A percentile compares a stretch with the other conserved stretches of the same genome.
phyloP scores from a whole-genome alignment of 2,113 vertebrate species.

The Mormyrus lacerda region DNA sequence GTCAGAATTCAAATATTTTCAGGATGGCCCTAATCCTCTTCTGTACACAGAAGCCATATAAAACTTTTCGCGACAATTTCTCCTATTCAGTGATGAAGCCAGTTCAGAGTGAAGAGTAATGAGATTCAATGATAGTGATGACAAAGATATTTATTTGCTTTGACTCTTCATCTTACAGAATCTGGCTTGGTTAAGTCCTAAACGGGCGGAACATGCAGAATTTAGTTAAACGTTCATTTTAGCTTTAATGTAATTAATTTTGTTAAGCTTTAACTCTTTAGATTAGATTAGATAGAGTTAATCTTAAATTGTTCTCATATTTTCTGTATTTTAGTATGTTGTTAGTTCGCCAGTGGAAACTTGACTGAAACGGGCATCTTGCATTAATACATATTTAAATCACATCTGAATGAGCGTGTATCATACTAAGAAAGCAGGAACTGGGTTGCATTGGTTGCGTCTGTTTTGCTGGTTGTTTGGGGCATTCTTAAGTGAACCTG shows the following conservation, averaged over 20 bases:
- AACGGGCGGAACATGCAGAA: neutral
- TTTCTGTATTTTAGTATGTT: neutral
- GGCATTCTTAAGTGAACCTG: neutral
- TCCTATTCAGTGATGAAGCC: neutral
- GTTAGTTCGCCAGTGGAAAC: neutral
- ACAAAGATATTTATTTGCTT: neutral
- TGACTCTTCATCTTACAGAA: neutral
- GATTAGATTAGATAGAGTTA: too few relatives aligned
- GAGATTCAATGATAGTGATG: neutral
- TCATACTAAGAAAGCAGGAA: neutral
- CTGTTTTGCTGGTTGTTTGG: neutral
- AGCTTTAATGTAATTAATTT: neutral
- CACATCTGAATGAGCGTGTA: neutral
- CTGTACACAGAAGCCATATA: too few relatives aligned
- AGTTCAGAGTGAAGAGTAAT: neutral
- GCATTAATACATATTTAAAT: neutral
- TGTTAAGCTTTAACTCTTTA: neutral
- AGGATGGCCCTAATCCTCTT: too few relatives aligned
- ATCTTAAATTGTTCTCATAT: neutral
- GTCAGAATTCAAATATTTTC: too few relatives aligned
- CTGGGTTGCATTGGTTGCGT: neutral
- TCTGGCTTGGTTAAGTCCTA: neutral
- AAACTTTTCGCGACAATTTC: neutral
- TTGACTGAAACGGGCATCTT: neutral
- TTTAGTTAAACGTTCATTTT: neutral